These are phyloP conservation scores for Papilio aristodemus DNA, from an alignment of 1,140 invertebrate genomes.

Conservation along the genomic window DNA sequence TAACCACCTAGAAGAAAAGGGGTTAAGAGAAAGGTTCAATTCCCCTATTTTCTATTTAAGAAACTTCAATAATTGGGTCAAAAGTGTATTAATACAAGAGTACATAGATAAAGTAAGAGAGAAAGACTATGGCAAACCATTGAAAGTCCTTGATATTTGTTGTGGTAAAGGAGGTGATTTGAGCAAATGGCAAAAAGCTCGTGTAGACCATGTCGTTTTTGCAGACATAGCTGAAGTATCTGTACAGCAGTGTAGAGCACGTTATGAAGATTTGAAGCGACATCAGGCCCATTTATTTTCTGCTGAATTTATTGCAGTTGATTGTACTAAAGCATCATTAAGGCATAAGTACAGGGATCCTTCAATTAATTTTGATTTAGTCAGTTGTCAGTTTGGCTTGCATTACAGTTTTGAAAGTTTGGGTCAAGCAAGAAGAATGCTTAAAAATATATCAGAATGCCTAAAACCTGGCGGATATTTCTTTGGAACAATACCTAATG, in stretches of 20 bases:
- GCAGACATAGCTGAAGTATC: conserved; percentile 96
- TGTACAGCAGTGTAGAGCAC: conserved; percentile 90
- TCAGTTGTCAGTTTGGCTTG: conserved; percentile 98
- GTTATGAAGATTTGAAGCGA: conserved; percentile 83
- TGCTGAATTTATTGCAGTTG: conserved; percentile 95
- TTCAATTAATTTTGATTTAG: conserved; percentile 91
- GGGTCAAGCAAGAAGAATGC: conserved; percentile 94
- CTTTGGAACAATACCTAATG: conserved; percentile 97
- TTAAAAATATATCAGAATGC: conserved; percentile 95
- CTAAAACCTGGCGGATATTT: conserved; percentile 95
- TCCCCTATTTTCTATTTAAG: conserved; percentile 96
- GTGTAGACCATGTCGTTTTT: conserved; percentile 93
- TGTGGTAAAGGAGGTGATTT: conserved; percentile 99
- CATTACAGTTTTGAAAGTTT: conserved; percentile 98
- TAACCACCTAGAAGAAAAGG: conserved; percentile 91
- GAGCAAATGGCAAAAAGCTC: conserved; percentile 94
- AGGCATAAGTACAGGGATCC: conserved; percentile 87
- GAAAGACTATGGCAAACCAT: conserved; percentile 80
- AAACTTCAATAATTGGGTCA: conserved; percentile 99
- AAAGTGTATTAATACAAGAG: conserved; percentile 93
- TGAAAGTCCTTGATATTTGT: conserved; percentile 87
- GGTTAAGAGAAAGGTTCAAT: conserved; percentile 87
- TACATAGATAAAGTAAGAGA: conserved; percentile 84
- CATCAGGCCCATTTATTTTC: conserved; percentile 82
- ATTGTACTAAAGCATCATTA: conserved; percentile 92